Evolutionary conservation across 1,140 invertebrate species (phyloP).

Genomic region (Drosophila subpulchrella): DNA sequence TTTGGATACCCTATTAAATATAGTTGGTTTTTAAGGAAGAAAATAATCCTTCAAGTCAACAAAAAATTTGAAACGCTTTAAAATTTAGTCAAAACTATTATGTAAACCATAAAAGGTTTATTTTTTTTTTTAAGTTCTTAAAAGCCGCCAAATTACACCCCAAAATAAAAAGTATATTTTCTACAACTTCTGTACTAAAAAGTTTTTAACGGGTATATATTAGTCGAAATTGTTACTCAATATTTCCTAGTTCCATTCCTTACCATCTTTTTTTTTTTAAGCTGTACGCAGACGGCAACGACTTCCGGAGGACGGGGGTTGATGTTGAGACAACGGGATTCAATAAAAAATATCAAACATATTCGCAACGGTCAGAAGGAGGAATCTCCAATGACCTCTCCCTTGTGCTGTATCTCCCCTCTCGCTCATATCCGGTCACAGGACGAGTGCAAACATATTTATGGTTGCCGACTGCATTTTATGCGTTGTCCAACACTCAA

Average conservation of each 20-base stretch:
- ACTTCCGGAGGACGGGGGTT: constrained; percentile 53
- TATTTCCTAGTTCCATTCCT: constrained; percentile 24
- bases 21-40: too few species aligned
- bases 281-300: constrained; percentile 45
- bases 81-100: too few species aligned
- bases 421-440: constrained; percentile 9
- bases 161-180: background rate
- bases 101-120: too few species aligned
- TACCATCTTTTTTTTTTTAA: constrained; percentile 45
- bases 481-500: constrained; percentile 82
- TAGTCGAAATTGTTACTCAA: background rate
- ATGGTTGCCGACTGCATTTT: constrained; percentile 70
- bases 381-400: constrained; percentile 2
- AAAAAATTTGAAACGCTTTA: too few species aligned
- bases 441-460: constrained; percentile 66
- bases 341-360: constrained; percentile 80
- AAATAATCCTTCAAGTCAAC: too few species aligned
- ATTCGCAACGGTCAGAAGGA: constrained; percentile 66
- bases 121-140: too few species aligned
- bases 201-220: background rate
- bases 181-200: too few species aligned
- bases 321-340: constrained; percentile 45
- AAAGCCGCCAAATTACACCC: background rate
- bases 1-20: constrained; percentile 3
- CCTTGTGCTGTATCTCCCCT: background rate